A percentile compares a stretch with the other conserved stretches of the same genome.
Conservation (phyloP, 2,113 vertebrate genomes). For the Boulengeromyrus knoepffleri region DNA sequence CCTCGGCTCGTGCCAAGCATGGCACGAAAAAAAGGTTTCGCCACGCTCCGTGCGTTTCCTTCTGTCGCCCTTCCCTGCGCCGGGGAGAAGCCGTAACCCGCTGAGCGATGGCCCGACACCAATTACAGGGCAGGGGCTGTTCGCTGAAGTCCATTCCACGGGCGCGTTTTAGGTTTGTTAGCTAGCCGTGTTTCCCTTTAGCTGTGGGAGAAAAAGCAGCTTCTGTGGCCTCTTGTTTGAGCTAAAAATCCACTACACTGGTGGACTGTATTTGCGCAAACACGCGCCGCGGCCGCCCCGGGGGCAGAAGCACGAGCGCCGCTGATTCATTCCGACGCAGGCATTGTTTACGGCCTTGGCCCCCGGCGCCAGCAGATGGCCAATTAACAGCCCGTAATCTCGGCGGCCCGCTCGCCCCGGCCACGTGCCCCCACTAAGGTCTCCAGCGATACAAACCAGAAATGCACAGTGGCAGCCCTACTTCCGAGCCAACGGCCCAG, state of each 20-base stretch:
- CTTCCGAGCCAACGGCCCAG: background rate
- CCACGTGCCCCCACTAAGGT: background rate
- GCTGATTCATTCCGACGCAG: conserved; percentile 5
- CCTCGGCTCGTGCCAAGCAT: background rate
- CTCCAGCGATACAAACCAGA: background rate
- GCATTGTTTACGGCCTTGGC: conserved; percentile 4
- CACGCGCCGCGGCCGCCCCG: background rate
- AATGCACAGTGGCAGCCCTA: background rate
- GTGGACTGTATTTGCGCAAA: background rate
- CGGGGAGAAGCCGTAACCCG: background rate
- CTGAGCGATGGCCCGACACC: background rate
- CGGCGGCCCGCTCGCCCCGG: background rate
- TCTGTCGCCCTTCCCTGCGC: background rate
- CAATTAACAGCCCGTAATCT: conserved; percentile 19
- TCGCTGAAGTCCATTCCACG: background rate
- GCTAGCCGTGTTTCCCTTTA: background rate
- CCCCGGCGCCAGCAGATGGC: conserved; percentile 11
- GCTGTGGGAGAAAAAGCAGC: background rate
- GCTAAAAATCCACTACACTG: background rate
- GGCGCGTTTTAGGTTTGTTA: background rate
- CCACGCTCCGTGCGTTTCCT: background rate
- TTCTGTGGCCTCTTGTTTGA: background rate
- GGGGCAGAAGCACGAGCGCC: background rate
- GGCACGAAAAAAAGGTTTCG: background rate
- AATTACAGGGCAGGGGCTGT: background rate